phyloP scores from a whole-genome alignment of 2,888 invertebrate genomes.

The Myathropa florea region DNA sequence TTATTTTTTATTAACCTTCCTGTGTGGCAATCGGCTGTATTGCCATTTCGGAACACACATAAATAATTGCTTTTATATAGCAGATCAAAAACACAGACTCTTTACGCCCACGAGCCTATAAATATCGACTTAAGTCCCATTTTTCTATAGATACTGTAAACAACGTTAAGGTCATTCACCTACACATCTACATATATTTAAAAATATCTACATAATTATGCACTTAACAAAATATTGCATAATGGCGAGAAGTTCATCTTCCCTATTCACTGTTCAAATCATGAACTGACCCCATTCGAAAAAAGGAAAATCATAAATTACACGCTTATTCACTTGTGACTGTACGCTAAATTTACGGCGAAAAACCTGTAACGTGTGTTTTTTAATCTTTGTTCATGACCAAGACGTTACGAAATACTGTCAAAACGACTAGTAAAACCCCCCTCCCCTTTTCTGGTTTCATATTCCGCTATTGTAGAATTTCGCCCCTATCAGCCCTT shows the following conservation, averaged over 20 bases:
- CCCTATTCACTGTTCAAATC: background rate
- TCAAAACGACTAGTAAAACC: slow-evolving; percentile 54
- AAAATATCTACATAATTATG: too few species aligned
- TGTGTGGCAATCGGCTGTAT: too few species aligned
- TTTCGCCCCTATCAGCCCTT: slow-evolving; percentile 36
- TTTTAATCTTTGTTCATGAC: slow-evolving; percentile 25
- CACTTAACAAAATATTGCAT: background rate
- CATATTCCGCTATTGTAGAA: slow-evolving; percentile 29
- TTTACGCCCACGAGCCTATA: too few species aligned
- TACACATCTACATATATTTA: too few species aligned
- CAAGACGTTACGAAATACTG: slow-evolving; percentile 21
- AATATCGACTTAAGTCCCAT: too few species aligned
- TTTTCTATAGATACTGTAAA: too few species aligned
- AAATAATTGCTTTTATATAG: too few species aligned
- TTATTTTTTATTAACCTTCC: too few species aligned
- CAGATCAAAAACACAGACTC: too few species aligned
- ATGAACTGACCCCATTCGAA: background rate
- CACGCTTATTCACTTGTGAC: slow-evolving; percentile 19
- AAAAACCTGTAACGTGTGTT: slow-evolving; percentile 37
- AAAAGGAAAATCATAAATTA: slow-evolving; percentile 1
- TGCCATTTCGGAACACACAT: too few species aligned
- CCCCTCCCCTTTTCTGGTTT: slow-evolving; percentile 23
- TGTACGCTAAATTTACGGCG: slow-evolving; percentile 40
- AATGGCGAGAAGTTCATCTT: background rate
- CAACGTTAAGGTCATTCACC: too few species aligned